Evolutionary conservation across 2,797 vertebrate species (phyloP), one percentile per base, ranked within the genome.

Genomic region (Erethizon dorsatum): DNA sequence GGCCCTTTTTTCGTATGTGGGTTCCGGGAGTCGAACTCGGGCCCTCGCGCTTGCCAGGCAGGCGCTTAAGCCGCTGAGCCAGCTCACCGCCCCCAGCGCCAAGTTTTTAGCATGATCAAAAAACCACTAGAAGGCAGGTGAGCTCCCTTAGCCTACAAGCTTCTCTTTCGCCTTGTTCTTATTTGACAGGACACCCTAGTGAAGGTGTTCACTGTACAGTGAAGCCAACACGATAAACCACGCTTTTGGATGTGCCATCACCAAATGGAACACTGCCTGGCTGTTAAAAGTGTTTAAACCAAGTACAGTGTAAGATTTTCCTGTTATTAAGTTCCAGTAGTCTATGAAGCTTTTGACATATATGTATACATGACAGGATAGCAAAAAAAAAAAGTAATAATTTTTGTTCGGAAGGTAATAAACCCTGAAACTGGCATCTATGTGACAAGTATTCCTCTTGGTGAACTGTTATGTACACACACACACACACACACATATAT

Each of bases 401-500:
- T 73, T 45, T 69, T 45, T 45, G 11, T 73, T 73, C 45, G 22
- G 71, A 73, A 45, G 71, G 5, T 67, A 94, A 90, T 90, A 92
- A 80, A 33, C 6, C 1, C 37, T 57, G 22, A 89, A 93, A 80
- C 2, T 47, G n/a, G 31, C 83, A 85, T 33, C 11, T 50, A 67
- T n/a, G 20, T 33, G 47, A 88, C 50, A 79, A 52, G 18, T 78
- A 59, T 86, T 75, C 85, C 28, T 79, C 85, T 22, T 41, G 20
- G 52, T 69, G 75, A 92, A 63, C 33, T 57, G 24, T 83, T 12
- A 93, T 52, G 85, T 90, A n/a, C n/a, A n/a, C n/a, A n/a, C n/a
- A n/a, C n/a, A n/a, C n/a, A n/a, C n/a, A n/a, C n/a, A n/a, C n/a
- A n/a, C n/a, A n/a, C n/a, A n/a, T n/a, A n/a, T n/a, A n/a, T n/a